phyloP scores from a whole-genome alignment of 2,888 invertebrate genomes.

The Cenopis cana region DNA sequence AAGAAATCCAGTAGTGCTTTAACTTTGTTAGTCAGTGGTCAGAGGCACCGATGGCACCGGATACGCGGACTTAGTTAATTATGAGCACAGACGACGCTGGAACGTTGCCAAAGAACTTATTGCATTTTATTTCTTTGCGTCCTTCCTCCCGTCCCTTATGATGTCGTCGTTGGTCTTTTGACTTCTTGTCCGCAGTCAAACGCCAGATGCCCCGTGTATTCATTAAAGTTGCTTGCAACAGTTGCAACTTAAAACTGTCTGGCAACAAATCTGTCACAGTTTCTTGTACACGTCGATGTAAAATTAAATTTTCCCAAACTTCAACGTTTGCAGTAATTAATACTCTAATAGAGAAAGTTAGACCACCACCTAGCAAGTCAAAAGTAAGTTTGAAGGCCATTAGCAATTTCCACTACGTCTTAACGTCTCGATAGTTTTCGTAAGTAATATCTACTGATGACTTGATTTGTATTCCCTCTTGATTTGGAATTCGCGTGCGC shows the following conservation, averaged over 20 bases:
- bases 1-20: conserved; percentile 1
- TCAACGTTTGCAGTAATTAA: conserved; percentile 28
- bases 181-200: not conserved
- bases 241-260: not conserved
- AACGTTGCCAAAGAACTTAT: conserved; percentile 11
- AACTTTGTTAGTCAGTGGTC: not conserved
- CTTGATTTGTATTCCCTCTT: conserved; percentile 6
- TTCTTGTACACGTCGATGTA: conserved; percentile 4
- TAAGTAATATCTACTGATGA: conserved; percentile 3
- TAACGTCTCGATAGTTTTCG: conserved; percentile 16
- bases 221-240: not conserved
- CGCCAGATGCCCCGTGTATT: not conserved
- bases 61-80: conserved; percentile 10
- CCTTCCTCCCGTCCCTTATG: not conserved
- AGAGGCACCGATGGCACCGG: conserved; percentile 5
- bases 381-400: conserved; percentile 29
- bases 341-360: conserved; percentile 34
- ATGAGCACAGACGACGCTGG: not conserved
- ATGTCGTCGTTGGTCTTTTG: not conserved
- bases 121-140: conserved; percentile 1
- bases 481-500: not conserved
- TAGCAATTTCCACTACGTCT: conserved; percentile 25
- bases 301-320: conserved; percentile 25
- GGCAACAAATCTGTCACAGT: not conserved
- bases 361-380: conserved; percentile 19